Evolutionary conservation across 2,797 vertebrate genomes (phyloP).

Genomic region (Uromys caudimaculatus): DNA sequence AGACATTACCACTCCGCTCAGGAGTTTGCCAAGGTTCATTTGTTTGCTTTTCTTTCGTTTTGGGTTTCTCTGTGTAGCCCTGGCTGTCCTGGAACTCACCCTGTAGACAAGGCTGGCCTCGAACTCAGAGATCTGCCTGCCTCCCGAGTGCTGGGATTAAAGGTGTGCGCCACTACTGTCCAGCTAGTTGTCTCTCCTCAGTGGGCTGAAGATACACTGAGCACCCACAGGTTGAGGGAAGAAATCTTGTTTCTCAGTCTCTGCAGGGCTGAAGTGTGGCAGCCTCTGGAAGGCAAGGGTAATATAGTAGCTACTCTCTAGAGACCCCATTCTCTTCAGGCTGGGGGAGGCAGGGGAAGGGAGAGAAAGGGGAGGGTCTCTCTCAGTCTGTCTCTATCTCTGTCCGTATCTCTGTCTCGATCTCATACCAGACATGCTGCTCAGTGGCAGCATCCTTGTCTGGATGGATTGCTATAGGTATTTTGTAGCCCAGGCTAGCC

Average conservation of each 20-base stretch:
- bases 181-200: neutral
- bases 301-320: neutral
- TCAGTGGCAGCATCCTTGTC: neutral
- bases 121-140: neutral
- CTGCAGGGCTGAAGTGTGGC: neutral
- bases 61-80: neutral
- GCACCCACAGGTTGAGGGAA: too few species aligned
- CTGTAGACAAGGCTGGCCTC: neutral
- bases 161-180: neutral
- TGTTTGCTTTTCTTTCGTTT: neutral
- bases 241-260: neutral
- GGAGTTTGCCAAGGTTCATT: neutral
- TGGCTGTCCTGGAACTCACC: neutral
- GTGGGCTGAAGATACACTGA: neutral
- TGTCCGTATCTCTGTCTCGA: neutral
- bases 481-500: neutral
- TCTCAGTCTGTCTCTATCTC: neutral
- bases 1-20: neutral
- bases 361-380: too few species aligned
- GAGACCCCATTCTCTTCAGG: neutral
- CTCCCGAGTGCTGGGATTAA: neutral
- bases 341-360: neutral
- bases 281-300: neutral
- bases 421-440: too few species aligned
- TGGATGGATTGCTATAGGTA: neutral